Conservation (phyloP, 2,888 invertebrate genomes). For the Ellobium chinense region DNA sequence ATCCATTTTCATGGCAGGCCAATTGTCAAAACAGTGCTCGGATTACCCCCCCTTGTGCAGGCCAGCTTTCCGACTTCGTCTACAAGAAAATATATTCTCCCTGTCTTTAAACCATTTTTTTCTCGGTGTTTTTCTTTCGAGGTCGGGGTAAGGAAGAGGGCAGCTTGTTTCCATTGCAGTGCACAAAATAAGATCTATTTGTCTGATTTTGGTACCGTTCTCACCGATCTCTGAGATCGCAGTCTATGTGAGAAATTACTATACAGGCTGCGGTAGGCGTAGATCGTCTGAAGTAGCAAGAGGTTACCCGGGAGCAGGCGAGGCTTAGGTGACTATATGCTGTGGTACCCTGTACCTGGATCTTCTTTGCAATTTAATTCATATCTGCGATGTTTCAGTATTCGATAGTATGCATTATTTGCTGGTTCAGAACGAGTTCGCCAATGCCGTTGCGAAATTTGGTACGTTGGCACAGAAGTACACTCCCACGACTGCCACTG, state of each 20-base stretch:
- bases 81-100: neutral
- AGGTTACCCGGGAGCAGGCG: too few species aligned
- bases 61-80: neutral
- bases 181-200: neutral
- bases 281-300: too few species aligned
- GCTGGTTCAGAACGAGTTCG: too few species aligned
- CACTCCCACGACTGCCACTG: too few species aligned
- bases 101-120: neutral
- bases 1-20: neutral
- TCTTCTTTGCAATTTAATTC: too few species aligned
- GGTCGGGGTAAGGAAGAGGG: neutral
- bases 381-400: too few species aligned
- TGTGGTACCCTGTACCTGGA: too few species aligned
- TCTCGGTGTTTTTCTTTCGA: neutral
- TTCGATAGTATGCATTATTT: too few species aligned
- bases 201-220: neutral
- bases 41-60: neutral
- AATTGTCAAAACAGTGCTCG: neutral
- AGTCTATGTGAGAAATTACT: neutral
- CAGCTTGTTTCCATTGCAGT: neutral
- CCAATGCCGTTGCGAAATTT: too few species aligned
- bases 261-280: neutral
- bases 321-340: too few species aligned
- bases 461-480: too few species aligned
- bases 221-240: neutral